Evolutionary conservation across 2,888 invertebrate species (phyloP), one percentile per base, ranked within the genome.

Genomic region (Calameuta pallipes): DNA sequence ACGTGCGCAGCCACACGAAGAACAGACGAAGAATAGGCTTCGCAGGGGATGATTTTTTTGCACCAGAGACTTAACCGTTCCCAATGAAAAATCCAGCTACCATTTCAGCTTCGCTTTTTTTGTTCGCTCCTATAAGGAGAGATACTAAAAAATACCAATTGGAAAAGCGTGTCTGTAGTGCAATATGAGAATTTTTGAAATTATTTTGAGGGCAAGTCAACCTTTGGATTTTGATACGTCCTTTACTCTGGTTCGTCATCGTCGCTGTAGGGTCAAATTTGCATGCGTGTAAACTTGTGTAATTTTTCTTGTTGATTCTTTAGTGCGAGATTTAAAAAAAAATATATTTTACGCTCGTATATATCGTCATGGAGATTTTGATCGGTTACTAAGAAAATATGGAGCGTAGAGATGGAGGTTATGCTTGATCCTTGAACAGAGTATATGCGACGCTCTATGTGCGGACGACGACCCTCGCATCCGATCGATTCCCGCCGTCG

Each of bases 391-490:
- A 56, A 23, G 15, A 23, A 56, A 9, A 56, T 23, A 4, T 23
- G 2, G 23, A 56, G 9, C 0, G 1, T 9, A 15, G 9, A 56
- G 56, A 56, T 56, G 9, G 23, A 23, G 41, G 41, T 23, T 23
- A 56, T 56, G 56, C 35, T 30, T 73, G 30, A 71, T 69, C 78
- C 71, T 31, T 75, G 35, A 34, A 70, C 35, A 69, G 31, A 36
- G 74, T 76, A 80, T 75, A 76, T 78, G 74, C 34, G 74, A 79
- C 78, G 79, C 73, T 81, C 78, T 76, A 76, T 78, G 69, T 76
- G 81, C 83, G 87, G 85, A 81, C 87, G 85, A 84, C 86, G 86
- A 87, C 85, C 85, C 83, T 82, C 80, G 71, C 75, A 76, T 70
- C 76, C 83, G 83, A 87, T 87, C 86, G 85, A 86, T 86, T 80